These are phyloP conservation scores for Orbicella faveolata DNA, from an alignment of 64 coral and sea anemone species.

Conservation along the genomic window DNA sequence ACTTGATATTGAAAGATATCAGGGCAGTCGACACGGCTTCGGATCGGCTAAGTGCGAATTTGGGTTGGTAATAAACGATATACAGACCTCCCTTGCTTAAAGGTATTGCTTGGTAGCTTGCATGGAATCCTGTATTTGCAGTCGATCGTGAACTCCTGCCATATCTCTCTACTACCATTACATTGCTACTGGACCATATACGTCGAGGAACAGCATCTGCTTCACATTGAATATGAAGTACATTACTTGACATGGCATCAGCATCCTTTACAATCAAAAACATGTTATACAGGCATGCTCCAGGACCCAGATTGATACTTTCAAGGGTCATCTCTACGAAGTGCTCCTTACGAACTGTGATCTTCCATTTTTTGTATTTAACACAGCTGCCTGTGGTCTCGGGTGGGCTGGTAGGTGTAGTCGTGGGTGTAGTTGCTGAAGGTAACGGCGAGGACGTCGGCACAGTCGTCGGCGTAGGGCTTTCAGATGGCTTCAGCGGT, in stretches of 20 bases:
- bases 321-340: slow-evolving; percentile 8
- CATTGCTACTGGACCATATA: not conserved
- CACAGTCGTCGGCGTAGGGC: not conserved
- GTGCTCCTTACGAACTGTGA: not conserved
- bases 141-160: not conserved
- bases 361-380: not conserved
- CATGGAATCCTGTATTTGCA: not conserved
- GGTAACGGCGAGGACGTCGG: not conserved
- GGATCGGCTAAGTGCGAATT: no score
- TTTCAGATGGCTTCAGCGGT: not conserved
- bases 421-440: not conserved
- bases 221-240: not conserved
- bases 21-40: no score
- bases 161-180: not conserved
- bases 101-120: not conserved
- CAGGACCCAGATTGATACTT: not conserved
- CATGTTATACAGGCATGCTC: not conserved
- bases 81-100: not conserved
- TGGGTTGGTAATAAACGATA: not conserved
- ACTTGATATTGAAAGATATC: no score
- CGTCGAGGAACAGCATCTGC: no score
- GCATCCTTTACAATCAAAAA: not conserved
- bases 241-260: not conserved
- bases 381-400: not conserved
- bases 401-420: not conserved